These are phyloP conservation scores for Triplophysa yarkandensis DNA, from an alignment of 2,797 vertebrate genomes.

Conservation along the genomic window DNA sequence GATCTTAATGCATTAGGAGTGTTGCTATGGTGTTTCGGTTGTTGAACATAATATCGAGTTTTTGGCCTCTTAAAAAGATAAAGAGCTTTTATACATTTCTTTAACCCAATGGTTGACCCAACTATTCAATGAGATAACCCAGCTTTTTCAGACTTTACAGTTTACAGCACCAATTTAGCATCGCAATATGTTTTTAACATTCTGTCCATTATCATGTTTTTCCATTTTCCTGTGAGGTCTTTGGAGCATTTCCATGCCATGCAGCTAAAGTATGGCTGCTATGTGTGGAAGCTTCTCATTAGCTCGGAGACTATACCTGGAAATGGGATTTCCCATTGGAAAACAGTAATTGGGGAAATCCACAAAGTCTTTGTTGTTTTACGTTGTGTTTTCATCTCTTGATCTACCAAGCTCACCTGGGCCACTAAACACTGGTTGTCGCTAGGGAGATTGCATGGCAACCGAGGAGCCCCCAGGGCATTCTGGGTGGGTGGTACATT, in stretches of 20 bases:
- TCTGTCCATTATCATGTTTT: constrained; percentile 22
- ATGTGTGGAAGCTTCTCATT: constrained; percentile 59
- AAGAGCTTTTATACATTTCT: no score
- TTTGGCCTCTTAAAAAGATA: no score
- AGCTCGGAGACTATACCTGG: constrained; percentile 34
- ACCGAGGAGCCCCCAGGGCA: constrained; percentile 32
- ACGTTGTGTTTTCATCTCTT: constrained; percentile 29
- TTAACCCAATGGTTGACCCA: no score
- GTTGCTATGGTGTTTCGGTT: no score
- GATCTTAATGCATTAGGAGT: no score
- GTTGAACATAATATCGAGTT: no score
- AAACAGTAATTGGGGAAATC: constrained; percentile 62
- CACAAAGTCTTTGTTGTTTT: constrained; percentile 46
- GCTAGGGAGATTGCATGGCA: constrained; percentile 47
- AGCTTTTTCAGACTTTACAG: no score
- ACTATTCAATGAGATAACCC: background rate
- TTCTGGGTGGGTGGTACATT: constrained; percentile 30
- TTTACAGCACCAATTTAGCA: background rate
- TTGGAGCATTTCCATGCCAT: constrained; percentile 49
- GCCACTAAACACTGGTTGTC: constrained; percentile 28
- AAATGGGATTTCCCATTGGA: constrained; percentile 57
- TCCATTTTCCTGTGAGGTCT: constrained; percentile 26
- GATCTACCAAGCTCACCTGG: constrained; percentile 17
- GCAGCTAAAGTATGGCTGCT: constrained; percentile 38
- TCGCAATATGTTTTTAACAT: constrained; percentile 1